Percentiles rank a stretch among this genome's conserved stretches.
These are phyloP conservation scores for Mesoligia furuncula DNA, from an alignment of 2,888 invertebrate species.

Conservation along the genomic window DNA sequence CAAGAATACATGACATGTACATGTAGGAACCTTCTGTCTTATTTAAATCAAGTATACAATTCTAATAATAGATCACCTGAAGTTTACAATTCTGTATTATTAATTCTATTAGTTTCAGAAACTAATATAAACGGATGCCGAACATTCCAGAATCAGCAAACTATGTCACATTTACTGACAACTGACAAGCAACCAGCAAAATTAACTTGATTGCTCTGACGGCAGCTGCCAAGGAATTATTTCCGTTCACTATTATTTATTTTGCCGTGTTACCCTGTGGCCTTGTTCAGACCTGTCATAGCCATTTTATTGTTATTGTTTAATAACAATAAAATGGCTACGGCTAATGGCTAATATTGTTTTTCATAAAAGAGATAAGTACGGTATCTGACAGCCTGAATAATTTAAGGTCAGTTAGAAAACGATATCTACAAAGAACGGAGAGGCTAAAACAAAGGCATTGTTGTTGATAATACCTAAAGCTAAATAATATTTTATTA, in stretches of 20 bases:
- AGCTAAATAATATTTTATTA: not conserved
- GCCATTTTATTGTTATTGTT: slow-evolving; percentile 3
- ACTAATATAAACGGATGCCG: not conserved
- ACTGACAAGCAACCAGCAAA: not conserved
- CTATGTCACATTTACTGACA: not conserved
- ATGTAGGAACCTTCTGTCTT: not conserved
- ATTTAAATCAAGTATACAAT: not conserved
- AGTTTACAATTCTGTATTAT: not conserved
- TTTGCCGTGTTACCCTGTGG: not conserved
- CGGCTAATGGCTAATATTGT: slow-evolving; percentile 30
- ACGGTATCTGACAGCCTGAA: slow-evolving; percentile 15
- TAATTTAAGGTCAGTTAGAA: slow-evolving; percentile 16
- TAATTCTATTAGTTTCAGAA: slow-evolving; percentile 4
- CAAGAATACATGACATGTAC: not conserved
- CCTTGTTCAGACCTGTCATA: not conserved
- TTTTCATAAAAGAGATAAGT: slow-evolving; percentile 19
- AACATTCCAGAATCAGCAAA: not conserved
- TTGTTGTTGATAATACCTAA: not conserved
- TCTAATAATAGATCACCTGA: not conserved
- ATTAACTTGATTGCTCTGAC: slow-evolving; percentile 9
- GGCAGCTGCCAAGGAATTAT: slow-evolving; percentile 15
- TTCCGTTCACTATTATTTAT: slow-evolving; percentile 13
- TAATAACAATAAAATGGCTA: not conserved
- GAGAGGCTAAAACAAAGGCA: not conserved
- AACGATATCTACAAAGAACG: slow-evolving; percentile 3